Evolutionary conservation across 1,140 invertebrate genomes (phyloP), one percentile per base, ranked within the genome.

Genomic region (Tigriopus japonicus): DNA sequence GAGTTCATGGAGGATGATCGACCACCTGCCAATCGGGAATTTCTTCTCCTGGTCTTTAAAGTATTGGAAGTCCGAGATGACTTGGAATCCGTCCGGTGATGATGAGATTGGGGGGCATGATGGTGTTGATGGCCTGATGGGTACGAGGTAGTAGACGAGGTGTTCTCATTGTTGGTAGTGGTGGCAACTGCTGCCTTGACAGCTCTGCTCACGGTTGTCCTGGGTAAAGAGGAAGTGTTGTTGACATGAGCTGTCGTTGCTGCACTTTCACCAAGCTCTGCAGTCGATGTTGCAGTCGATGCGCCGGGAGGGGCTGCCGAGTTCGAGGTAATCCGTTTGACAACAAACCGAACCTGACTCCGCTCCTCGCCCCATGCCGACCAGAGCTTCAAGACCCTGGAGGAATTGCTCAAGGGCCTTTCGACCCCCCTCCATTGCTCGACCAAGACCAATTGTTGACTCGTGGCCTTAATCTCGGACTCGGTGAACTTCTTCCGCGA

Each of bases 301-400:
- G 42, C 61, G 54, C 15, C 60, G 51, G 61, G n/a, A 52, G n/a
- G 35, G 64, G 65, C 51, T 67, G 64, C 51, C 68, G 65, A 49
- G 68, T 64, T 41, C 70, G 64, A 28, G 63, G 52, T 59, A 14
- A 64, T 54, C 63, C 68, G 69, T 40, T 71, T 67, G 59, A 78
- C 69, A 21, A 71, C 70, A 62, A 78, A 68, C 56, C 71, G 71
- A 56, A 85, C 82, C 70, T 84, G 82, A 41, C 76, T 72, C 68
- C 81, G 77, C 28, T 81, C 81, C 58, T 81, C 78, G 28, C 82
- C 82, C 84, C 84, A 86, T 2, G 81, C 78, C 35, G 78, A 78
- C 76, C 84, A 79, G 6, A 85, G 80, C 66, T 82, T 81, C 28
- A 84, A 70, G 28, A 85, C 80, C 55, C 77, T 76, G 10, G 78